These are phyloP conservation scores for Chydorus sphaericus DNA, from an alignment of 2,888 invertebrate species.

Conservation along the genomic window DNA sequence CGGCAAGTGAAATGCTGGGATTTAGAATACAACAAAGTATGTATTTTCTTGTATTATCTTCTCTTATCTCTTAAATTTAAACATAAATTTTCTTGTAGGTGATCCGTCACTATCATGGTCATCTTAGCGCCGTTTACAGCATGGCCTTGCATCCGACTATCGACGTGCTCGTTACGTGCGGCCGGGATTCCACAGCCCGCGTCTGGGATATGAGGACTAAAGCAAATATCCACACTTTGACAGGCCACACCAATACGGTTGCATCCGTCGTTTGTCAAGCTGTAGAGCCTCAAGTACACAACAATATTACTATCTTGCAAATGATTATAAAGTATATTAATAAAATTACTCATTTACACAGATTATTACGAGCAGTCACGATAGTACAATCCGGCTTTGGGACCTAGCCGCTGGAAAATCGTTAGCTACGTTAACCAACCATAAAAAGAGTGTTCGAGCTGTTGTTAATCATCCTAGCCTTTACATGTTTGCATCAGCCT, in stretches of 20 bases:
- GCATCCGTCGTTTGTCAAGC: conserved; percentile 87
- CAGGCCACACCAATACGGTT: conserved; percentile 94
- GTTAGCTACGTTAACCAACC: conserved; percentile 87
- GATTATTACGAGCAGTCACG: conserved; percentile 60
- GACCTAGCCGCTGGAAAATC: conserved; percentile 74
- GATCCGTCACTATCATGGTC: conserved; percentile 96
- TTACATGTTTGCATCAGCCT: conserved; percentile 95
- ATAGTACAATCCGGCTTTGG: conserved; percentile 42
- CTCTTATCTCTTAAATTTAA: background rate
- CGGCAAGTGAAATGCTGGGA: conserved; percentile 99
- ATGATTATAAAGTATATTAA: background rate
- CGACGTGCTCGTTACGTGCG: conserved; percentile 85
- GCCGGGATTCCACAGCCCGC: conserved; percentile 87
- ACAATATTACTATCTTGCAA: background rate
- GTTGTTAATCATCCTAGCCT: conserved; percentile 39
- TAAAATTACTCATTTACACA: background rate
- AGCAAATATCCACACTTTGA: conserved; percentile 89
- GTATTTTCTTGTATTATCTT: background rate
- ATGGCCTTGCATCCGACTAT: conserved; percentile 87
- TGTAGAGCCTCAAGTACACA: conserved; percentile 68
- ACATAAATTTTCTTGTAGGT: conserved; percentile 38
- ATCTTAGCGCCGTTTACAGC: conserved; percentile 89
- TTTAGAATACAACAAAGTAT: conserved; percentile 91
- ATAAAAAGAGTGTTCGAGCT: conserved; percentile 71
- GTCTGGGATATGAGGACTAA: conserved; percentile 99